Percentiles rank a stretch among this genome's conserved stretches.
Evolutionary conservation across 2,113 vertebrate genomes (phyloP).

Genomic region (Noturus placidus): DNA sequence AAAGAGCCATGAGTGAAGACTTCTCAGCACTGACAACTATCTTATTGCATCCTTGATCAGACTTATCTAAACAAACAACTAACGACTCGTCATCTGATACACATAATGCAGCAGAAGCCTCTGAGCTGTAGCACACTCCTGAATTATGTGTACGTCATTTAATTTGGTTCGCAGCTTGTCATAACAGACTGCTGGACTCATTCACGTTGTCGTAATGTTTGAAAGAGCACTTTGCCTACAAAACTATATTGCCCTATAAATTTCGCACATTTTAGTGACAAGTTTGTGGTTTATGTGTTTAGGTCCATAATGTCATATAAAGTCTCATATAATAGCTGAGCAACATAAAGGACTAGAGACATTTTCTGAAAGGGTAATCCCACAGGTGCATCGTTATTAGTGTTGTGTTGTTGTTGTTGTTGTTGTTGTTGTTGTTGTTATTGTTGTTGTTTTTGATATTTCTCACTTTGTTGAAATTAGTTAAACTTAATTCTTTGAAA

Average conservation of each 20-base stretch:
- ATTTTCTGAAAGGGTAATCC: not conserved
- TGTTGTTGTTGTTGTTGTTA: not conserved
- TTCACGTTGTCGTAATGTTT: not conserved
- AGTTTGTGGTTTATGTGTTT: not conserved
- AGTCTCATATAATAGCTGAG: not conserved
- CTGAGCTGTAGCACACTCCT: not conserved
- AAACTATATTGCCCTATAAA: not conserved
- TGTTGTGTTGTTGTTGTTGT: slow-evolving; percentile 12
- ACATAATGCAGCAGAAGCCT: slow-evolving; percentile 7
- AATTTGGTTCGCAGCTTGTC: not conserved
- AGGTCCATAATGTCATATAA: not conserved
- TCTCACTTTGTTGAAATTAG: not conserved
- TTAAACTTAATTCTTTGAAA: slow-evolving; percentile 31
- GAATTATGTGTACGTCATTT: not conserved
- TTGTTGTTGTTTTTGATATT: not conserved
- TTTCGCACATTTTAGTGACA: not conserved
- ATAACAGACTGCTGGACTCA: not conserved
- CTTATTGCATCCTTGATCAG: slow-evolving; percentile 58
- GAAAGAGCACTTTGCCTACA: not conserved
- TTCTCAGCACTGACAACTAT: slow-evolving; percentile 39
- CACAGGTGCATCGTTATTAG: not conserved
- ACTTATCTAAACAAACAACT: slow-evolving; percentile 45
- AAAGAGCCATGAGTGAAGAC: slow-evolving; percentile 55
- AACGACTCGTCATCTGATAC: slow-evolving; percentile 33
- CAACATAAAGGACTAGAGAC: not conserved